A percentile compares a stretch with the other conserved stretches of the same genome.
Evolutionary conservation across 1,140 invertebrate genomes (phyloP).

Genomic region (Teleopsis dalmanni): DNA sequence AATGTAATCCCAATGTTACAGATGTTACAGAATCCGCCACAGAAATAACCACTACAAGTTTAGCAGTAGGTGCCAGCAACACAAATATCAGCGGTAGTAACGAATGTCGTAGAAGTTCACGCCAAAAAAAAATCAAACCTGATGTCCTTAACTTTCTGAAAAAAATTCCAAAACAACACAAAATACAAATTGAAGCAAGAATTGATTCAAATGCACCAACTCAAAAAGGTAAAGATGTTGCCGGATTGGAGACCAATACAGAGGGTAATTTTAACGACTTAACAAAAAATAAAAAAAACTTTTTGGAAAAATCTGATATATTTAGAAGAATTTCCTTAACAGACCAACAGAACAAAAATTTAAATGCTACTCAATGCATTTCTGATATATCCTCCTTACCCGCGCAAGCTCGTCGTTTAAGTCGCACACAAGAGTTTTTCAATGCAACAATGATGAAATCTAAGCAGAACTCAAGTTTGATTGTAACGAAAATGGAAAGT

Average conservation of each 20-base stretch:
- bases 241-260: neutral
- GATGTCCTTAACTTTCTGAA: slow-evolving; percentile 34
- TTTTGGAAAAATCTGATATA: slow-evolving; percentile 17
- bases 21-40: too few species aligned
- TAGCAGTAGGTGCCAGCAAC: neutral
- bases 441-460: slow-evolving; percentile 13
- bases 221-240: neutral
- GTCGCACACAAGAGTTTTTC: slow-evolving; percentile 14
- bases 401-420: slow-evolving; percentile 5
- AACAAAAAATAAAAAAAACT: slow-evolving; percentile 15
- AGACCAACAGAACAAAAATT: slow-evolving; percentile 8
- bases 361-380: slow-evolving; percentile 4
- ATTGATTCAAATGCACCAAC: slow-evolving; percentile 27
- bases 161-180: slow-evolving; percentile 29
- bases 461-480: slow-evolving; percentile 12
- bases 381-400: slow-evolving; percentile 6
- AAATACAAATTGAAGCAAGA: slow-evolving; percentile 35
- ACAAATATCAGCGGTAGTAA: neutral
- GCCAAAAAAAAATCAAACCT: slow-evolving; percentile 38
- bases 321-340: slow-evolving; percentile 20
- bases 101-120: slow-evolving; percentile 33
- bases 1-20: too few species aligned
- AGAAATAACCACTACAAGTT: too few species aligned
- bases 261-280: neutral
- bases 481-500: slow-evolving; percentile 15